Base-by-base conservation (phyloP, 2,888 invertebrate species). In the Chironomus riparius region DNA sequence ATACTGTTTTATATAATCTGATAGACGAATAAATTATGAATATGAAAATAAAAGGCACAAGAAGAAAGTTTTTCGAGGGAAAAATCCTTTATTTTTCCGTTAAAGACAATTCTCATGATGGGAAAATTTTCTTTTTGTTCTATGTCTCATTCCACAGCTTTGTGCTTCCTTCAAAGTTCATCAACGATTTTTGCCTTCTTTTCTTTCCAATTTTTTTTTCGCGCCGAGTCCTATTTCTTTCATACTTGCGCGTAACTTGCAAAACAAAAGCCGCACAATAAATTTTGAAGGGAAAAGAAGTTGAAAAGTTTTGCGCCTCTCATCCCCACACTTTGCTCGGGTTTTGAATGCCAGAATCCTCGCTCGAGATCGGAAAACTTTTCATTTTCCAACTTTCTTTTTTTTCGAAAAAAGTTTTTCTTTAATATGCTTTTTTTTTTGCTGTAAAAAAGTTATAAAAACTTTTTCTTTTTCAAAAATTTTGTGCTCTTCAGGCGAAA, bases 381-480 rank as follows among this genome's bases (percentile, higher is more conserved):
- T 74, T 47, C 68, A 68, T 74, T 38, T 71, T 73, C 71, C 21
- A 65, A 65, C 65, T 65, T 65, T 65, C 21, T 65, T 65, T 65
- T 65, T 65, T 38, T 38, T 38, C 38, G 38, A 38, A 22, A 65
- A 65, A 65, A 65, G 22, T 65, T 65, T 24, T 65, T 65, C 65
- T 65, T 65, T 65, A 65, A 65, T 65, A 65, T 65, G 65, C 65
- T 65, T 38, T 38, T 38, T 74, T 74, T 47, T 28, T 24, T 47
- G 74, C 68, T 74, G 74, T 74, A 74, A 74, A 74, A 65, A 72
- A 72, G 72, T 74, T 74, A 74, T 65, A 61, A 74, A 65, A 68
- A 47, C 61, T 62, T 68, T 74, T 22, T 28, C 18, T 62, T 72
- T 62, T 56, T 18, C 56, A 18, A 56, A 56, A 56, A 56, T 15